Evolutionary conservation across 2,888 invertebrate genomes (phyloP), one percentile per base, ranked within the genome.

Genomic region (Pandemis heparana): DNA sequence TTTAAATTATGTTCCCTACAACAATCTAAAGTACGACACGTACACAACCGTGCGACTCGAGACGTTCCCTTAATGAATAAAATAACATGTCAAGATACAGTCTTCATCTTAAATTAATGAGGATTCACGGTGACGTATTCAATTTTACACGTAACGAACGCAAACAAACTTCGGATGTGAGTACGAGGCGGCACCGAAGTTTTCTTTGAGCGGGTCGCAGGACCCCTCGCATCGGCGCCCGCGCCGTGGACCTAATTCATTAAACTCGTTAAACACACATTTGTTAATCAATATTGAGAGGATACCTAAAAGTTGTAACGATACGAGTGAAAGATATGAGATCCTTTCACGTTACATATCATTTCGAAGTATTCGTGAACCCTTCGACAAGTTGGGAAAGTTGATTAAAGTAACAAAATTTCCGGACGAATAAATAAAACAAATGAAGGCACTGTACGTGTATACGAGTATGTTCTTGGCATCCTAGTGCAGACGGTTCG

Each of bases 61-160:
- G 89, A 85, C 86, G 85, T 83, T 85, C 88, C 81, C 85, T 88
- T 92, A 92, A 92, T 93, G 92, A 94, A 92, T 94, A 92, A 93
- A 94, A 94, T 94, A 93, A 92, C 92, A 92, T 88, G 90, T 91
- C 90, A 89, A 92, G 92, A 90, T 90, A 91, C 90, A 87, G 90
- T 86, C 89, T 90, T 88, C 93, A 89, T 93, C 90, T 90, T 91
- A 92, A 92, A 93, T 93, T 94, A 94, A 93, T 92, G 92, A 92
- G 91, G 89, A 90, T 89, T 87, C 91, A 87, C 86, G 81, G 86
- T 84, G 85, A 88, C 88, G 89, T 93, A 91, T 92, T 90, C 91
- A 91, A 92, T 92, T 91, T 92, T 91, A 91, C 89, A 91, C 89
- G 89, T 89, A 89, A 90, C 87, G 89, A 90, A 88, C 86, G 87